A percentile compares a stretch with the other conserved stretches of the same genome.
phyloP scores from a whole-genome alignment of 2,888 invertebrate genomes.

The Anorthoa munda region DNA sequence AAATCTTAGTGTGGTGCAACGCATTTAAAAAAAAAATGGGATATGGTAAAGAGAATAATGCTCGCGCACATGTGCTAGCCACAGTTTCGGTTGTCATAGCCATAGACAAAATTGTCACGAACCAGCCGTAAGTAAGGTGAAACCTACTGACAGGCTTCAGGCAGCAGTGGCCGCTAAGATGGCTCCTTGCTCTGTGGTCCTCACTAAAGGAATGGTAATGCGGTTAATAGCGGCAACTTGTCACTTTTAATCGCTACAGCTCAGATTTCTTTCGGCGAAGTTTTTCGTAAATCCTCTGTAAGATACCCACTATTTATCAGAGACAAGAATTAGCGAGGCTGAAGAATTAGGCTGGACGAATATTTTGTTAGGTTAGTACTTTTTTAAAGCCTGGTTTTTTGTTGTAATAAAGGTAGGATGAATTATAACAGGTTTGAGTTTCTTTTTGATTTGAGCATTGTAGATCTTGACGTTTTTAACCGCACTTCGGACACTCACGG shows the following conservation, averaged over 20 bases:
- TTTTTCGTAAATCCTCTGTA: constrained; percentile 59
- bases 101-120: too few species aligned
- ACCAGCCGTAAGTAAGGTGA: too few species aligned
- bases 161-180: background rate
- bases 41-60: too few species aligned
- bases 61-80: too few species aligned
- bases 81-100: too few species aligned
- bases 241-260: constrained; percentile 62
- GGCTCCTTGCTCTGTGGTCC: background rate
- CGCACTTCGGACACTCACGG: too few species aligned
- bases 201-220: constrained; percentile 46
- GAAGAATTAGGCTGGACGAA: constrained; percentile 40
- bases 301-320: constrained; percentile 62
- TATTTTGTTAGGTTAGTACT: constrained; percentile 28
- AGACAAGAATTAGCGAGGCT: constrained; percentile 46
- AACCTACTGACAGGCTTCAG: too few species aligned
- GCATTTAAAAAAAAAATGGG: too few species aligned
- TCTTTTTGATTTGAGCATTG: background rate
- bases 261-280: constrained; percentile 64
- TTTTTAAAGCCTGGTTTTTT: constrained; percentile 6
- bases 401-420: background rate
- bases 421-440: background rate
- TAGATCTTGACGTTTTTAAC: too few species aligned
- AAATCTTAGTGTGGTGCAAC: too few species aligned
- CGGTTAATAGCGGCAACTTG: constrained; percentile 61